Evolutionary conservation across 2,888 invertebrate genomes (phyloP), one percentile per base, ranked within the genome.

Genomic region (Spatulosminthurus flaviceps): DNA sequence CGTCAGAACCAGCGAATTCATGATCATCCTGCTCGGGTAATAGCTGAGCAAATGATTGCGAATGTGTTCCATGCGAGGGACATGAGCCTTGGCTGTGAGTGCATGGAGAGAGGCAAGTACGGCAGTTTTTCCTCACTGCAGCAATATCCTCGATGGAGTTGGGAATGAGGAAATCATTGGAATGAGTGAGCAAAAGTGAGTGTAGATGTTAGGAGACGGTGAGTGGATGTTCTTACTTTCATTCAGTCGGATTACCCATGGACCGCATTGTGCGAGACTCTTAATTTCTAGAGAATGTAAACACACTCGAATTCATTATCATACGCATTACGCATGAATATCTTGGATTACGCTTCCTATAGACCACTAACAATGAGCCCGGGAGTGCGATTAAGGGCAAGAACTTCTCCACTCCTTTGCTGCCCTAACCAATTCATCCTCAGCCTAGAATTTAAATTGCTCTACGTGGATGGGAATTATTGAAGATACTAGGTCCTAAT

Each of bases 251-350:
- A 60, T 60, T 21, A 60, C 60, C 16, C 21, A 60, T 4, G 60
- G n/a, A 19, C 7, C 2, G 16, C 60, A 60, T 60, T 60, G 21
- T 60, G 60, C 60, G 60, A 60, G 60, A 60, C 60, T 60, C 60
- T 60, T 60, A 60, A 60, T 60, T 60, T 60, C 60, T 21, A 60
- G n/a, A 43, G 11, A 60, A 60, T 60, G 60, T 60, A 60, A 60
- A 60, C 60, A 60, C 16, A 16, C 60, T 60, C 60, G 21, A 13
- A 4, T 60, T 60, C n/a, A 60, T 60, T 60, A 60, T 16, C 60
- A 60, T 60, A 60, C 60, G 60, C 16, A 60, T 60, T 60, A 60
- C 7, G 60, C 2, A 13, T 4, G 16, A 60, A 60, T 60, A 60
- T 60, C 60, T 5, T 9, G 60, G 4, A 60, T 60, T 60, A 60